Evolutionary conservation across 2,797 vertebrate species (phyloP).

Genomic region (Sebastes ruberrimus): DNA sequence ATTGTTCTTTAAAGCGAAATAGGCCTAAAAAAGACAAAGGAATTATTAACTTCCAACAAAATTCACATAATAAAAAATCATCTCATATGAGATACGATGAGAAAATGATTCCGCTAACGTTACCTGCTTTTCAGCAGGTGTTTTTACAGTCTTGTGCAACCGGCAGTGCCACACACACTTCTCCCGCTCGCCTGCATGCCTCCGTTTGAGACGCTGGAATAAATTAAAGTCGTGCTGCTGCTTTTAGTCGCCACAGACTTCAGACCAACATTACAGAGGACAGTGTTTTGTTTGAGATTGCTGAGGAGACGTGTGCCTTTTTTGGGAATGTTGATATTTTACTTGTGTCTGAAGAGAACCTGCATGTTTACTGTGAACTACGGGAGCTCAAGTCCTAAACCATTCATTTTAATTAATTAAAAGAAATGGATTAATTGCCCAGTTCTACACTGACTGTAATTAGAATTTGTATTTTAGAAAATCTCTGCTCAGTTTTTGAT

Average conservation of each 20-base stretch:
- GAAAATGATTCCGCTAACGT: too few relatives aligned
- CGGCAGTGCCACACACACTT: neutral
- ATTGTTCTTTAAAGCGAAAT: too few relatives aligned
- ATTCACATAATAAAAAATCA: too few relatives aligned
- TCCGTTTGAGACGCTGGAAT: neutral
- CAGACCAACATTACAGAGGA: neutral
- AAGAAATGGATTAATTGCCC: too few relatives aligned
- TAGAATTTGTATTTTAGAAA: conserved; percentile 36
- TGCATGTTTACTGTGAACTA: neutral
- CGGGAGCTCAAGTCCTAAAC: neutral
- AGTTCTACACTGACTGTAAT: conserved; percentile 36
- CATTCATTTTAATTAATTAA: too few relatives aligned
- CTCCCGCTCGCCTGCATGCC: neutral
- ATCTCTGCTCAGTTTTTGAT: conserved; percentile 10
- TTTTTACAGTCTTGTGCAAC: too few relatives aligned
- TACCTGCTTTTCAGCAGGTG: too few relatives aligned
- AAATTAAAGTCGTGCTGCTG: neutral
- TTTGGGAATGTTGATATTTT: neutral
- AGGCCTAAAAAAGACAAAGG: too few relatives aligned
- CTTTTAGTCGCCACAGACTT: neutral
- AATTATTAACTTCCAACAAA: too few relatives aligned
- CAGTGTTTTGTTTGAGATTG: neutral
- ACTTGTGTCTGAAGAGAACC: neutral
- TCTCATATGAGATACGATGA: too few relatives aligned
- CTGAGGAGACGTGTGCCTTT: neutral